Evolutionary conservation across 2,888 invertebrate genomes (phyloP), one percentile per base, ranked within the genome.

Genomic region (Prosapia bicincta): DNA sequence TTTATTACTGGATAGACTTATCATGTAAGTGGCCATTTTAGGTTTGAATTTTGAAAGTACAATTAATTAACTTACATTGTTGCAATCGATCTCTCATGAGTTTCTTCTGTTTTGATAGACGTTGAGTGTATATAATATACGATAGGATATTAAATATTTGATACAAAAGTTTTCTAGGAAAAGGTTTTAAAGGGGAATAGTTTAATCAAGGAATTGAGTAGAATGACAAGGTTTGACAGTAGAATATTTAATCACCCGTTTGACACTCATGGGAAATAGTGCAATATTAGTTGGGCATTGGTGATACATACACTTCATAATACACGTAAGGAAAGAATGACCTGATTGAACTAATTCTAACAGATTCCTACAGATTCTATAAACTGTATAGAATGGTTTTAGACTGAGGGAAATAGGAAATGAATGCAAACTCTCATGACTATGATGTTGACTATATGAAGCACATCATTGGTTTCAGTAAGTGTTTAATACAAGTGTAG

Each of bases 11-110:
- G 73, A 76, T 76, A 76, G 76, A 76, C 71, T 76, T 76, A 76
- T 76, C 76, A 76, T 76, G 76, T 76, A 76, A 76, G 76, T 70
- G 76, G 76, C 66, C 73, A 76, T 76, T 76, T 76, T 69, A 66
- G 38, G 66, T 69, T 70, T 66, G 26, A 67, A 67, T 26, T 68
- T 74, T 26, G 68, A 69, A 69, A 26, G 20, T 69, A 74, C 69
- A 43, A 74, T 69, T 74, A 74, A 54, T 54, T 54, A 54, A 54
- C 54, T 54, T 54, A 54, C 54, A 54, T 54, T 54, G 54, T 54
- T 20, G 54, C 54, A 20, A 54, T 54, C 54, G 54, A 6, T 13
- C 38, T 54, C 54, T 20, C 20, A 20, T 20, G 54, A 38, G 38
- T 38, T 38, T 38, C 38, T 38, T 54, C 54, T 54, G 20, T 54